Evolutionary conservation across 1,140 invertebrate genomes (phyloP).

Genomic region (Zaprionus gabonicus): DNA sequence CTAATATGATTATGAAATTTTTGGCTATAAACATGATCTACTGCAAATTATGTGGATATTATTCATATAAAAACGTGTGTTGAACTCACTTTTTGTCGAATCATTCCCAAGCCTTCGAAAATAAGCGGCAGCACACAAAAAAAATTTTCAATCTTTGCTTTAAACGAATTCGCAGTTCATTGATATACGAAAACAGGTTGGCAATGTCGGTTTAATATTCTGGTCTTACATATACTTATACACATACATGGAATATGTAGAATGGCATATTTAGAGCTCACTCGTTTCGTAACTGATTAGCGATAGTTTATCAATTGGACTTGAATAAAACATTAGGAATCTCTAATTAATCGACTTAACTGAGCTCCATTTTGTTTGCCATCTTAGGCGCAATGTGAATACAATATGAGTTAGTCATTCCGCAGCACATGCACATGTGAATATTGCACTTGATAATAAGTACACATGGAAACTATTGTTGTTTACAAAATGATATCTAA

Average conservation of each 20-base stretch:
- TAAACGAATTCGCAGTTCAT: background rate
- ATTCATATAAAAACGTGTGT: background rate
- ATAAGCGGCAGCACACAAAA: background rate
- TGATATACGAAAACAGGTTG: conserved; percentile 1
- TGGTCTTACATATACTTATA: background rate
- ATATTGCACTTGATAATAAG: background rate
- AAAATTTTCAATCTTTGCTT: background rate
- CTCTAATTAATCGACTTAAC: background rate
- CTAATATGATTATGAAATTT: too few species aligned
- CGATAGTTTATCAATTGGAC: background rate
- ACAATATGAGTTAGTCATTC: background rate
- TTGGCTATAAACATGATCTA: too few species aligned
- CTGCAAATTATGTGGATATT: too few species aligned
- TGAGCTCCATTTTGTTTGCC: background rate
- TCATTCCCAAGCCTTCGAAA: background rate
- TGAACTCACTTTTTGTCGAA: background rate
- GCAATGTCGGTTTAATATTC: background rate
- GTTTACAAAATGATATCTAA: conserved; percentile 51
- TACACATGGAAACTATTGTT: conserved; percentile 35
- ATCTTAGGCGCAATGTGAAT: background rate
- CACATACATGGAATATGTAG: background rate
- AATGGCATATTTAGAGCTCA: background rate
- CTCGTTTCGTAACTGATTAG: background rate
- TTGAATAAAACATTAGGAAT: background rate
- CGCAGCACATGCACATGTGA: background rate